Evolutionary conservation across 2,888 invertebrate species (phyloP).

Genomic region (Aproaerema taeniolella): DNA sequence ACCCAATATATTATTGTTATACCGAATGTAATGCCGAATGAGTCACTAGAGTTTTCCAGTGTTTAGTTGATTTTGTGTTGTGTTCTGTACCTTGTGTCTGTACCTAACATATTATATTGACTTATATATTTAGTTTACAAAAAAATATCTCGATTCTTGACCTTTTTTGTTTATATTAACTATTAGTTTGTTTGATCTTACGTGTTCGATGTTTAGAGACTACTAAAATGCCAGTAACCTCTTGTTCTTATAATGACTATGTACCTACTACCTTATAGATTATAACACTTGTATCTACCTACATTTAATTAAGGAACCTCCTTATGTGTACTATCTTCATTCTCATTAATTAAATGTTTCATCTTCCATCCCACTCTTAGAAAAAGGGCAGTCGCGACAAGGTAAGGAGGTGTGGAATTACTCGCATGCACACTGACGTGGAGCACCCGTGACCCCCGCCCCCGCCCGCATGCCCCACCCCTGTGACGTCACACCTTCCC

Average conservation of each 20-base stretch:
- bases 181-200: too few species aligned
- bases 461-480: slow-evolving; percentile 27
- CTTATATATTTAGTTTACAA: too few species aligned
- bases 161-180: neutral
- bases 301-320: neutral
- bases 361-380: slow-evolving; percentile 79
- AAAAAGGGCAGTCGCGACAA: slow-evolving; percentile 93
- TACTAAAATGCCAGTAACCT: too few species aligned
- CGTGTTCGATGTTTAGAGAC: neutral
- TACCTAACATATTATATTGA: too few species aligned
- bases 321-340: slow-evolving; percentile 49
- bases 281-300: neutral
- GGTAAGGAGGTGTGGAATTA: slow-evolving; percentile 80
- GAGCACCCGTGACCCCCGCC: slow-evolving; percentile 71
- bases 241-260: too few species aligned
- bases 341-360: slow-evolving; percentile 74
- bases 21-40: too few species aligned
- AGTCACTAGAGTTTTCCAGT: too few species aligned
- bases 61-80: too few species aligned
- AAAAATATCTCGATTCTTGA: neutral
- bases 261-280: too few species aligned
- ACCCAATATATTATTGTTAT: too few species aligned
- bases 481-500: slow-evolving; percentile 32
- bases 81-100: too few species aligned
- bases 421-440: slow-evolving; percentile 63